phyloP scores from a whole-genome alignment of 2,888 invertebrate species.

The Papilio elwesi region DNA sequence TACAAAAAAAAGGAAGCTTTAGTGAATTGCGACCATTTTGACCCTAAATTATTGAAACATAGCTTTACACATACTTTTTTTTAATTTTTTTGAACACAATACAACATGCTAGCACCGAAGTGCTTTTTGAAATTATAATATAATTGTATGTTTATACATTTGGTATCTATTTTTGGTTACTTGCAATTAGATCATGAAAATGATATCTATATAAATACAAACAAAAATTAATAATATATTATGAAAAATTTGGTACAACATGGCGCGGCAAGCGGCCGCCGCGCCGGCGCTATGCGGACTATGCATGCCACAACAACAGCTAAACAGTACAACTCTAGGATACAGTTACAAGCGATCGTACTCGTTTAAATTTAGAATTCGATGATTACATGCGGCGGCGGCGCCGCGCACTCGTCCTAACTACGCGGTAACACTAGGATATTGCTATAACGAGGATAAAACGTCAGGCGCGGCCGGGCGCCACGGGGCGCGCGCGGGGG shows the following conservation, averaged over 20 bases:
- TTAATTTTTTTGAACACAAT: constrained; percentile 84
- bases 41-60: constrained; percentile 50
- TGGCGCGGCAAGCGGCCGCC: constrained; percentile 52
- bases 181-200: constrained; percentile 80
- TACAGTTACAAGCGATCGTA: constrained; percentile 77
- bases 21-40: constrained; percentile 23
- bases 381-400: constrained; percentile 63
- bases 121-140: constrained; percentile 83
- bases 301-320: constrained; percentile 66
- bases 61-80: constrained; percentile 74
- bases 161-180: constrained; percentile 84
- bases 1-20: constrained; percentile 26
- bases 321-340: constrained; percentile 76
- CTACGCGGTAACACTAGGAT: constrained; percentile 58
- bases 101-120: constrained; percentile 84
- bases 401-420: constrained; percentile 46
- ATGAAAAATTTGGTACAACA: constrained; percentile 80
- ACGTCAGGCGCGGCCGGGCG: constrained; percentile 50
- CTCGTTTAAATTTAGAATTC: constrained; percentile 71
- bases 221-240: constrained; percentile 80
- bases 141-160: constrained; percentile 82
- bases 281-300: constrained; percentile 59
- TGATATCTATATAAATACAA: constrained; percentile 80
- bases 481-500: constrained; percentile 53
- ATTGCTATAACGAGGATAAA: constrained; percentile 62